phyloP scores from a whole-genome alignment of 2,888 invertebrate species.

The Amphipoea oculea region DNA sequence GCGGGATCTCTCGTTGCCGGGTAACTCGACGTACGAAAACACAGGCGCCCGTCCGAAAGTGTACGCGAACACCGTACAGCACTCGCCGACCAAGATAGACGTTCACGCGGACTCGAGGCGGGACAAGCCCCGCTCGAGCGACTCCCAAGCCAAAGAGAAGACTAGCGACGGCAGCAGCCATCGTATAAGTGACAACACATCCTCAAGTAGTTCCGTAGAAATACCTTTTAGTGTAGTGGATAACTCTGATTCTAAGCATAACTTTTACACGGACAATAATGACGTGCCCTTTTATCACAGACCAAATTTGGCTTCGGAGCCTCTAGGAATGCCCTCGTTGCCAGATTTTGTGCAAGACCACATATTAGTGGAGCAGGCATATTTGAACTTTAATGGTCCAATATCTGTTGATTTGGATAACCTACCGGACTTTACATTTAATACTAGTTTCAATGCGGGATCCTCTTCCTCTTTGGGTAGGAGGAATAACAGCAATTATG shows the following conservation, averaged over 20 bases:
- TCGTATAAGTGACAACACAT: constrained; percentile 82
- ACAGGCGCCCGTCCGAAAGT: constrained; percentile 96
- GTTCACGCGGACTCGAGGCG: constrained; percentile 80
- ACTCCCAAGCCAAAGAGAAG: constrained; percentile 84
- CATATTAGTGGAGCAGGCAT: constrained; percentile 94
- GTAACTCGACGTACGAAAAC: constrained; percentile 91
- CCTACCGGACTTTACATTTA: constrained; percentile 92
- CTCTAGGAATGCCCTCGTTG: constrained; percentile 91
- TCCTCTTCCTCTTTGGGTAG: constrained; percentile 83
- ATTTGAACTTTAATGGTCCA: constrained; percentile 90
- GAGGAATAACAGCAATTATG: constrained; percentile 80
- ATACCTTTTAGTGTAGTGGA: constrained; percentile 88
- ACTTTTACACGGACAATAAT: constrained; percentile 83
- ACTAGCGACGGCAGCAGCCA: constrained; percentile 77
- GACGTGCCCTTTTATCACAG: constrained; percentile 85
- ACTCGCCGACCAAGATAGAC: constrained; percentile 86
- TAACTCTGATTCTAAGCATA: constrained; percentile 88
- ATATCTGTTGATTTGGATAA: constrained; percentile 92
- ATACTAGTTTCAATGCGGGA: constrained; percentile 86
- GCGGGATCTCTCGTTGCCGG: constrained; percentile 90
- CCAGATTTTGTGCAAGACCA: constrained; percentile 98
- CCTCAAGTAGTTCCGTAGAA: constrained; percentile 87
- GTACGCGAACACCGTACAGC: constrained; percentile 88
- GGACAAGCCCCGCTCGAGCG: constrained; percentile 79
- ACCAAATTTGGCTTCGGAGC: constrained; percentile 86